Percentiles rank a stretch among this genome's conserved stretches.
phyloP scores from a whole-genome alignment of 2,797 vertebrate species.

The Champsocephalus esox region DNA sequence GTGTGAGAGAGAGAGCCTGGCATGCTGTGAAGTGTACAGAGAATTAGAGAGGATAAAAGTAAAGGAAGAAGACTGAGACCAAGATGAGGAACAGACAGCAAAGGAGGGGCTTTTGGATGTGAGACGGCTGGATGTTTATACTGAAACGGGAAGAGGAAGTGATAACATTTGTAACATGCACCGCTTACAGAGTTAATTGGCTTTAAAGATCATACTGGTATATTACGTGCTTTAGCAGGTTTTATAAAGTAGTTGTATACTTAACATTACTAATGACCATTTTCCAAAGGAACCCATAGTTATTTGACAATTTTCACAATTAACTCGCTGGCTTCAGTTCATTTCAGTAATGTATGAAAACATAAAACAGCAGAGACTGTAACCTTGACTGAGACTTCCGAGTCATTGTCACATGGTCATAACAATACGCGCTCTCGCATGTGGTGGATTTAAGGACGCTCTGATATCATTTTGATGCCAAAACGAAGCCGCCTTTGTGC shows the following conservation, averaged over 20 bases:
- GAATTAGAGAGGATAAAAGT: constrained; percentile 48
- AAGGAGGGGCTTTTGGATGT: constrained; percentile 11
- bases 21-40: background rate
- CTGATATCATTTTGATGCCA: background rate
- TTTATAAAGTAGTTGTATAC: background rate
- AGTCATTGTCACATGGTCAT: background rate
- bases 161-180: background rate
- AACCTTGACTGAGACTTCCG: background rate
- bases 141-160: constrained; percentile 74
- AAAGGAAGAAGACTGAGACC: constrained; percentile 18
- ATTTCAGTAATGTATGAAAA: background rate
- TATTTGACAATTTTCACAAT: background rate
- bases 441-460: constrained; percentile 23
- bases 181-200: background rate
- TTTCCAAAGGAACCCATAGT: background rate
- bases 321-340: background rate
- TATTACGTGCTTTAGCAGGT: background rate
- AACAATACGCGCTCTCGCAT: background rate
- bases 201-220: background rate
- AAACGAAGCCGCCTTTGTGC: background rate
- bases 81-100: constrained; percentile 42
- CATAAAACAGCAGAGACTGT: background rate
- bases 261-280: background rate
- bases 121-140: constrained; percentile 57
- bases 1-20: background rate